Evolutionary conservation across 2,113 vertebrate species (phyloP).

Genomic region (Oreotrochilus melanogaster): DNA sequence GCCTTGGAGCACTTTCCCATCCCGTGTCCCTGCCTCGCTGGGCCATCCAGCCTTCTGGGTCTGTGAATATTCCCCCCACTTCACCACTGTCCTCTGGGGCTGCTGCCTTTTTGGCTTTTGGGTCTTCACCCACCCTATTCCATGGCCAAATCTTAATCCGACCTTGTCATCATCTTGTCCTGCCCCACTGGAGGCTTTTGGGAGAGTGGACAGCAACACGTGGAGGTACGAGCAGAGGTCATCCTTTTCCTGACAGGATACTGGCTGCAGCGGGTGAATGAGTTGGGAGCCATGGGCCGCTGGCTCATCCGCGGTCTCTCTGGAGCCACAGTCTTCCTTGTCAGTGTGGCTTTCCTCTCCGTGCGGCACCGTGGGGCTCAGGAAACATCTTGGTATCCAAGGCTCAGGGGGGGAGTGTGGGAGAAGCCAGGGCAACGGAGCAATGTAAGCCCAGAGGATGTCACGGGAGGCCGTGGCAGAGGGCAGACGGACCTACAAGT

Average conservation of each 20-base stretch:
- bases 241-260: neutral
- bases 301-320: constrained; percentile 53
- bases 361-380: neutral
- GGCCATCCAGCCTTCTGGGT: neutral
- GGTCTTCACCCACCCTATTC: neutral
- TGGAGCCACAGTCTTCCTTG: constrained; percentile 32
- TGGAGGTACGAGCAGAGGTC: neutral
- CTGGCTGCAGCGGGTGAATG: accelerated
- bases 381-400: neutral
- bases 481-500: neutral
- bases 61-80: neutral
- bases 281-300: constrained; percentile 13
- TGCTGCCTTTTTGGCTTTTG: neutral
- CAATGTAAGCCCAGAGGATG: neutral
- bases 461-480: neutral
- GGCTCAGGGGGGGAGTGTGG: neutral
- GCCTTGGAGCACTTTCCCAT: neutral
- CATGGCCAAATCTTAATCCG: neutral
- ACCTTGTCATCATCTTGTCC: neutral
- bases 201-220: neutral
- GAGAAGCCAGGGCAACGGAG: neutral
- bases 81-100: neutral
- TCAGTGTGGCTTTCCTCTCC: constrained; percentile 46
- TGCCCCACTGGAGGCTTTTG: neutral
- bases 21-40: neutral